These are phyloP conservation scores for Gallinago nigripennis DNA, from an alignment of 2,797 vertebrate species.

Conservation along the genomic window DNA sequence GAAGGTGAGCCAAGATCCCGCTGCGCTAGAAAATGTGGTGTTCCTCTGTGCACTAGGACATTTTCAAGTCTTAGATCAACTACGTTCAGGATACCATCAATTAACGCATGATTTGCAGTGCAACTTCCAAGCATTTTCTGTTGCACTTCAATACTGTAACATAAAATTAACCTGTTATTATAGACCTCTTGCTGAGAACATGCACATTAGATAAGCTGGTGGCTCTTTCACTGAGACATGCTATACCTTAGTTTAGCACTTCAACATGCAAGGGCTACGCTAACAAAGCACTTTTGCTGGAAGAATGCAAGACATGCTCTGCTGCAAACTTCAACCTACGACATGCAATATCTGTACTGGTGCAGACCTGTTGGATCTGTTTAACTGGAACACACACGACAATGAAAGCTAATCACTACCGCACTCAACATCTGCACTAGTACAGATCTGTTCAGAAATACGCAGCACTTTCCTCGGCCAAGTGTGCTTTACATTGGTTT, in stretches of 20 bases:
- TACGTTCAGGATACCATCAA: background rate
- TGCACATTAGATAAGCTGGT: slow-evolving; percentile 65
- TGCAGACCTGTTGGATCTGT: slow-evolving; percentile 20
- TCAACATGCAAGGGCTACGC: slow-evolving; percentile 76
- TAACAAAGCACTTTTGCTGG: slow-evolving; percentile 58
- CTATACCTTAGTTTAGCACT: slow-evolving; percentile 68
- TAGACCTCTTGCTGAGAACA: slow-evolving; percentile 55
- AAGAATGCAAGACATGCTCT: slow-evolving; percentile 77
- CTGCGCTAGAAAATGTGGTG: background rate
- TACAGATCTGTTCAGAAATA: slow-evolving; percentile 11
- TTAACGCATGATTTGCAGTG: slow-evolving; percentile 10
- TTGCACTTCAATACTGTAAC: slow-evolving; percentile 47
- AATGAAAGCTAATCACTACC: background rate
- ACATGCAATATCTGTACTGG: slow-evolving; percentile 73
- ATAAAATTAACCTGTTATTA: slow-evolving; percentile 10
- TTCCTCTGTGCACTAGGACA: background rate
- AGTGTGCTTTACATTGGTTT: background rate
- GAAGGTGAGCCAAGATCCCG: background rate
- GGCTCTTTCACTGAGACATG: slow-evolving; percentile 73
- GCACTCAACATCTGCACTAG: background rate
- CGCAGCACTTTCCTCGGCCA: background rate
- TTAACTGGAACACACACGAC: slow-evolving; percentile 40
- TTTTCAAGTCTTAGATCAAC: background rate
- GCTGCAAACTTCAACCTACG: slow-evolving; percentile 57
- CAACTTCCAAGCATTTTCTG: slow-evolving; percentile 52